Percentiles rank a stretch among this genome's conserved stretches.
phyloP scores from a whole-genome alignment of 2,113 vertebrate genomes.

The Suricata suricatta region DNA sequence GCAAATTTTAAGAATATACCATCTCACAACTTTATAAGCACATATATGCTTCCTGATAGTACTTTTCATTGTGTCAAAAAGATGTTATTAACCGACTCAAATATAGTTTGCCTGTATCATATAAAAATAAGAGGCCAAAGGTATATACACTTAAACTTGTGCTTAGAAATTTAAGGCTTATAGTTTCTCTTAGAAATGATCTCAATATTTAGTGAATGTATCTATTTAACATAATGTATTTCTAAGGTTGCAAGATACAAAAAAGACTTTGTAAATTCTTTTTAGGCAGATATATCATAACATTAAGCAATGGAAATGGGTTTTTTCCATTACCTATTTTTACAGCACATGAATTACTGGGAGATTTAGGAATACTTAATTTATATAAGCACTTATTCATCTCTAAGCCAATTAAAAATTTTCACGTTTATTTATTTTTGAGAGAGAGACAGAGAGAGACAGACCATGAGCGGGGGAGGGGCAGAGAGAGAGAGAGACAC shows the following conservation, averaged over 20 bases:
- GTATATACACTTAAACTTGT: not conserved
- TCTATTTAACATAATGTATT: not conserved
- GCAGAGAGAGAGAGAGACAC: too few relatives aligned
- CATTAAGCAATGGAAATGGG: not conserved
- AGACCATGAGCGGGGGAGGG: too few relatives aligned
- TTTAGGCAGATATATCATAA: not conserved
- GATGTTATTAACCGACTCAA: not conserved
- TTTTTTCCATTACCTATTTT: not conserved
- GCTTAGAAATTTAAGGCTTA: not conserved
- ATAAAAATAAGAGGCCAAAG: not conserved
- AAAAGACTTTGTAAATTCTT: not conserved
- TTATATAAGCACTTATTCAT: not conserved
- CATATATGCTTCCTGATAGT: not conserved
- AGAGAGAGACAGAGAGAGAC: too few relatives aligned
- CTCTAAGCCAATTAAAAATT: not conserved
- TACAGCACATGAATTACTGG: not conserved
- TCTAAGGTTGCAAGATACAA: not conserved
- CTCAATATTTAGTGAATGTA: not conserved
- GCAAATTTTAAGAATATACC: not conserved
- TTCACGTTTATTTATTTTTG: too few relatives aligned
- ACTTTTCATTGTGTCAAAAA: not conserved
- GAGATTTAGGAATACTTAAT: constrained; percentile 19
- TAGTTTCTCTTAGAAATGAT: not conserved
- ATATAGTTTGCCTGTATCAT: not conserved
- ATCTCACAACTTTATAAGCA: not conserved